Percentiles rank a stretch among this genome's conserved stretches.
These are phyloP conservation scores for Porites divaricata DNA, from an alignment of 92 coral and sea anemone genomes.

Conservation along the genomic window DNA sequence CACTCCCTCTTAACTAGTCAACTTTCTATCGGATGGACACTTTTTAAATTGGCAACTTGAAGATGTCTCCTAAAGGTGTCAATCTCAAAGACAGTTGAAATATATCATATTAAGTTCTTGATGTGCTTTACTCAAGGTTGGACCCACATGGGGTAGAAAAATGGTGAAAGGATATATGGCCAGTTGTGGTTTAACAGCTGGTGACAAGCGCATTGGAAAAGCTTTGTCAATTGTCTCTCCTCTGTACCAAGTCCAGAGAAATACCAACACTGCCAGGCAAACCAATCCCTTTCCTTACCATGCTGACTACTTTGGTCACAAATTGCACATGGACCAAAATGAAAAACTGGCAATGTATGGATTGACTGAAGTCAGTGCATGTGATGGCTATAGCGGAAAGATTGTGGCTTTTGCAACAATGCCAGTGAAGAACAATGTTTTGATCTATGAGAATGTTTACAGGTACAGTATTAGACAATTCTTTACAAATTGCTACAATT, in stretches of 20 bases:
- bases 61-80: too few relatives aligned
- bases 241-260: conserved; percentile 57
- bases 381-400: conserved; percentile 71
- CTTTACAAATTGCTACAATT: background rate
- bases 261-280: conserved; percentile 56
- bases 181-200: conserved; percentile 53
- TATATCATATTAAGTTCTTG: too few relatives aligned
- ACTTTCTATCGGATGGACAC: too few relatives aligned
- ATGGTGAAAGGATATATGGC: conserved; percentile 64
- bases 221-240: conserved; percentile 62
- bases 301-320: conserved; percentile 76
- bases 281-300: conserved; percentile 62
- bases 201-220: conserved; percentile 65
- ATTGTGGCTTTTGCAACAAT: conserved; percentile 69
- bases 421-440: conserved; percentile 73
- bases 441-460: conserved; percentile 60
- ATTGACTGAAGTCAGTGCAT: conserved; percentile 64
- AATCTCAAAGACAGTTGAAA: too few relatives aligned
- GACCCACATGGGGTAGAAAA: conserved; percentile 67
- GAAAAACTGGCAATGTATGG: conserved; percentile 74
- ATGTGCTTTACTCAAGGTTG: conserved; percentile 34
- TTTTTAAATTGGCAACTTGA: too few relatives aligned
- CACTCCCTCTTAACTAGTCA: too few relatives aligned
- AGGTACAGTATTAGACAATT: conserved; percentile 25
- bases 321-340: conserved; percentile 64